These are phyloP conservation scores for Sterrhoptilus dennistouni DNA, from an alignment of 2,113 vertebrate species.

Conservation along the genomic window DNA sequence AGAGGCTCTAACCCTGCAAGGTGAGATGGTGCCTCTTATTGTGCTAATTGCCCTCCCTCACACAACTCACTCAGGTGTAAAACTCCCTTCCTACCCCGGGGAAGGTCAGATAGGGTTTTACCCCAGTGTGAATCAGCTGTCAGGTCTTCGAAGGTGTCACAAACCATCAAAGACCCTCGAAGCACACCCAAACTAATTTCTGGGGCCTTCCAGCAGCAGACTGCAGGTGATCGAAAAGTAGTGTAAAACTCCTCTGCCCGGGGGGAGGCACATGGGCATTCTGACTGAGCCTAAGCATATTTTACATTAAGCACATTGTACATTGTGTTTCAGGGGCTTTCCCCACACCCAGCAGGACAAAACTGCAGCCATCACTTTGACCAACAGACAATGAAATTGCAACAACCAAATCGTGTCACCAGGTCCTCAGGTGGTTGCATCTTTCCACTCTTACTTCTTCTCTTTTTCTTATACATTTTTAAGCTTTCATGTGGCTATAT, in stretches of 20 bases:
- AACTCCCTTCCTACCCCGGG: not conserved
- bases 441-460: not conserved
- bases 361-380: not conserved
- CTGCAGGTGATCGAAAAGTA: accelerated
- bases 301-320: accelerated
- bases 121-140: too few species aligned
- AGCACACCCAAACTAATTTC: accelerated
- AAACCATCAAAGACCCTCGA: not conserved
- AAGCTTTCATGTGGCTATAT: not conserved
- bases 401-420: not conserved
- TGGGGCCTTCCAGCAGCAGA: not conserved
- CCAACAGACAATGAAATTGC: not conserved
- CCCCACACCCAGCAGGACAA: accelerated
- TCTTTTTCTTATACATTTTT: not conserved
- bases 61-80: not conserved
- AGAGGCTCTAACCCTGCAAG: not conserved
- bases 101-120: not conserved
- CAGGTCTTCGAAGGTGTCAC: too few species aligned
- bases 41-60: not conserved
- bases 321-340: not conserved
- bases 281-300: too few species aligned
- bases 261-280: not conserved
- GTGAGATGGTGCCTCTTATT: not conserved
- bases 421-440: too few species aligned
- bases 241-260: not conserved